These are phyloP conservation scores for Hydrophis major DNA, from an alignment of 2,797 vertebrate species.

Conservation along the genomic window DNA sequence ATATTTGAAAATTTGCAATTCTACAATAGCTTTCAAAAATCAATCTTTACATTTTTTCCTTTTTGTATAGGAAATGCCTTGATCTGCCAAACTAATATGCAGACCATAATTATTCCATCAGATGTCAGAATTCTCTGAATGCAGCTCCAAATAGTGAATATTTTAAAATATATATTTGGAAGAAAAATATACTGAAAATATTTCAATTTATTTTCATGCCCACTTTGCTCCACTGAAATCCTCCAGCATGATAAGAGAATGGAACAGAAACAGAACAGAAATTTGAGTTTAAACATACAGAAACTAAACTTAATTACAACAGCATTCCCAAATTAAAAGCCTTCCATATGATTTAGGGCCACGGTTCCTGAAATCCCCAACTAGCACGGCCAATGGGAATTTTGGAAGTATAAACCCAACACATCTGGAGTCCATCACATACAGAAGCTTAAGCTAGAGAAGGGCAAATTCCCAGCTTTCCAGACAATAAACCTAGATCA, in stretches of 20 bases:
- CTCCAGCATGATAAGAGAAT: not conserved
- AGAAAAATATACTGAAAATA: not conserved
- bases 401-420: not conserved
- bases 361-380: not conserved
- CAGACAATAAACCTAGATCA: not conserved
- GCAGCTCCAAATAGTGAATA: not conserved
- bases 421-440: not conserved
- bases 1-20: not conserved
- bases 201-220: not conserved
- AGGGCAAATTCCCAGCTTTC: not conserved
- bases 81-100: not conserved
- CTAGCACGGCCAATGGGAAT: not conserved
- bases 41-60: not conserved
- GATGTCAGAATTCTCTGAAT: not conserved
- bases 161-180: not conserved
- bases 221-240: not conserved
- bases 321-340: not conserved
- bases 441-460: not conserved
- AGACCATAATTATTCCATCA: not conserved
- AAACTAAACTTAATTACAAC: not conserved
- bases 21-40: not conserved
- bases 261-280: no score
- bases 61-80: not conserved
- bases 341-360: not conserved
- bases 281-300: not conserved